These are phyloP conservation scores for Apodemia duryi DNA, from an alignment of 2,888 invertebrate species.

Conservation along the genomic window DNA sequence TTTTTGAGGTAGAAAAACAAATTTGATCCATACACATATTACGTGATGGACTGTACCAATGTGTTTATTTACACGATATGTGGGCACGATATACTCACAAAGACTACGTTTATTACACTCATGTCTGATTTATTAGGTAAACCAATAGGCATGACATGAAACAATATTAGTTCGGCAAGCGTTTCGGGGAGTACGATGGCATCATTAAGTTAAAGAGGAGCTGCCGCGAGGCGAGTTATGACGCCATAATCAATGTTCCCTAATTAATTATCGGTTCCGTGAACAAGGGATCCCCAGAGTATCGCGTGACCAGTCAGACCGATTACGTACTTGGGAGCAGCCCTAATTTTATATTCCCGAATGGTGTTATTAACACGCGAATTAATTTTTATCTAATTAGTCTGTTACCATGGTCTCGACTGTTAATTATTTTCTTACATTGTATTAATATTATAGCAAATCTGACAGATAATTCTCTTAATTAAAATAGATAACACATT, in stretches of 20 bases:
- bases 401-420: conserved; percentile 13
- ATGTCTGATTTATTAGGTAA: background rate
- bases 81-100: background rate
- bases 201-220: conserved; percentile 21
- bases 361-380: conserved; percentile 35
- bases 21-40: too few species aligned
- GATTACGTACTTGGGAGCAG: conserved; percentile 32
- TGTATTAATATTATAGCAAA: too few species aligned
- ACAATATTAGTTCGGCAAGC: conserved; percentile 7
- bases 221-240: conserved; percentile 27
- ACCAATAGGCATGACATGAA: conserved; percentile 5
- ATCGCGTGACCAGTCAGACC: conserved; percentile 35
- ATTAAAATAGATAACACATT: too few species aligned
- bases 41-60: too few species aligned
- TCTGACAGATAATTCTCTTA: too few species aligned
- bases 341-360: conserved; percentile 35
- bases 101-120: background rate
- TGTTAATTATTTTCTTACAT: background rate
- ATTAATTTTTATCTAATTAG: conserved; percentile 29
- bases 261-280: conserved; percentile 36
- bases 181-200: conserved; percentile 21
- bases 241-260: conserved; percentile 31
- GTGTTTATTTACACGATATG: too few species aligned
- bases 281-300: conserved; percentile 22
- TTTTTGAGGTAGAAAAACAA: too few species aligned